phyloP scores from a whole-genome alignment of 2,113 vertebrate species.

The Picathartes gymnocephalus region DNA sequence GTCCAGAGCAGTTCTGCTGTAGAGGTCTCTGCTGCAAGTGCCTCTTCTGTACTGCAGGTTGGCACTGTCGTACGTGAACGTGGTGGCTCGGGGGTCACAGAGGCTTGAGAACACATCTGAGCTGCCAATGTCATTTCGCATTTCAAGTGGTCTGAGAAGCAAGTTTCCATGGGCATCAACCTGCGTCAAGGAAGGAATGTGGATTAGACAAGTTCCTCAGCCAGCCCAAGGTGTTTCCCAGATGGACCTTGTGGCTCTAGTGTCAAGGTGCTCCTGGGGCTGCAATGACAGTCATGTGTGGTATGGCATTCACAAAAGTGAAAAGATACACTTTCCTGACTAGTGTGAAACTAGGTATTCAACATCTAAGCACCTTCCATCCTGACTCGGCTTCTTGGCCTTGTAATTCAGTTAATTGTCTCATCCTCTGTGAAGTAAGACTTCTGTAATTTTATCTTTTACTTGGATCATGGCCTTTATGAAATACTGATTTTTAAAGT shows the following conservation, averaged over 20 bases:
- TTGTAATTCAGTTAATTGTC: neutral
- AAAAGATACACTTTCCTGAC: neutral
- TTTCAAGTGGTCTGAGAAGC: conserved; percentile 83
- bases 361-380: neutral
- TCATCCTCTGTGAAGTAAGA: neutral
- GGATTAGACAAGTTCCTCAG: conserved; percentile 23
- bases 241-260: neutral
- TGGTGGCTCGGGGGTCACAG: conserved; percentile 75
- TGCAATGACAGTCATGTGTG: neutral
- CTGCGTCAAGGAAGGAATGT: conserved; percentile 65
- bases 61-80: conserved; percentile 81
- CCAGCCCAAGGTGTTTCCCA: neutral
- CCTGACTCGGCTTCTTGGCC: neutral
- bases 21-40: conserved; percentile 80
- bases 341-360: neutral
- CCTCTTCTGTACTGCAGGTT: conserved; percentile 89
- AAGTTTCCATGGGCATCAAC: conserved; percentile 87
- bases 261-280: neutral
- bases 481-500: neutral
- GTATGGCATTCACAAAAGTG: neutral
- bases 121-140: conserved; percentile 75
- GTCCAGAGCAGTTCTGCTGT: conserved; percentile 75
- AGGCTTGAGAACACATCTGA: conserved; percentile 74
- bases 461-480: neutral
- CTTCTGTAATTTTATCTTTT: neutral